Evolutionary conservation across 2,797 vertebrate species (phyloP).

Genomic region (Poeciliopsis paucimaculata): DNA sequence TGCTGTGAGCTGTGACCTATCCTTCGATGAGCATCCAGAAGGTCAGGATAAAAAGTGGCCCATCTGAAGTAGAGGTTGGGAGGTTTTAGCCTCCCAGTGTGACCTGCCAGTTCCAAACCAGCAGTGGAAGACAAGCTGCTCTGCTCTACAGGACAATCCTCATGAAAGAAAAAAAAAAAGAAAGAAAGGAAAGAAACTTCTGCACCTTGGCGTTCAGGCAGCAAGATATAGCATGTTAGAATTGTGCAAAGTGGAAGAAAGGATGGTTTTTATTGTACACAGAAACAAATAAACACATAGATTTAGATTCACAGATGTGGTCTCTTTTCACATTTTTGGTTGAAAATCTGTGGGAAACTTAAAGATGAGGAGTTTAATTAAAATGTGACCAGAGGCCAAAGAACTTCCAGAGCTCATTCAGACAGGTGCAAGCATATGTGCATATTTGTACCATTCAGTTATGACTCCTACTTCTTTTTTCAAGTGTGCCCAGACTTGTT

Average conservation of each 20-base stretch:
- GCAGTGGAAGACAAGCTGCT: conserved; percentile 66
- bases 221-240: conserved; percentile 39
- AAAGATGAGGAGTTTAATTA: conserved; percentile 63
- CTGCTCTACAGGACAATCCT: conserved; percentile 64
- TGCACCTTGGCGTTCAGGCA: conserved; percentile 36
- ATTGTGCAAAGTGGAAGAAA: neutral
- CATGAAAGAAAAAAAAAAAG: conserved; percentile 16
- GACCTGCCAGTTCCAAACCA: conserved; percentile 65
- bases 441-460: conserved; percentile 49
- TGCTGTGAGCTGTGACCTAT: conserved; percentile 72
- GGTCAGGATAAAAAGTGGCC: conserved; percentile 68
- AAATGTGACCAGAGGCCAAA: conserved; percentile 64
- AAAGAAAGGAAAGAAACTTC: conserved; percentile 6
- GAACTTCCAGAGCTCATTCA: conserved; percentile 27
- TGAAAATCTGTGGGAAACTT: conserved; percentile 18
- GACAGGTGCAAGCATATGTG: conserved; percentile 54
- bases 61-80: conserved; percentile 38
- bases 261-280: neutral
- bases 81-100: conserved; percentile 68
- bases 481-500: conserved; percentile 57
- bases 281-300: conserved; percentile 5
- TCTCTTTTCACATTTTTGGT: conserved; percentile 1
- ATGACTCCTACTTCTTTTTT: conserved; percentile 16
- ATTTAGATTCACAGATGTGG: neutral
- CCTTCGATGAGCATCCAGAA: conserved; percentile 54